Percentiles rank a stretch among this genome's conserved stretches.
Conservation (phyloP, 2,888 invertebrate genomes). For the Dendrolimus houi region DNA sequence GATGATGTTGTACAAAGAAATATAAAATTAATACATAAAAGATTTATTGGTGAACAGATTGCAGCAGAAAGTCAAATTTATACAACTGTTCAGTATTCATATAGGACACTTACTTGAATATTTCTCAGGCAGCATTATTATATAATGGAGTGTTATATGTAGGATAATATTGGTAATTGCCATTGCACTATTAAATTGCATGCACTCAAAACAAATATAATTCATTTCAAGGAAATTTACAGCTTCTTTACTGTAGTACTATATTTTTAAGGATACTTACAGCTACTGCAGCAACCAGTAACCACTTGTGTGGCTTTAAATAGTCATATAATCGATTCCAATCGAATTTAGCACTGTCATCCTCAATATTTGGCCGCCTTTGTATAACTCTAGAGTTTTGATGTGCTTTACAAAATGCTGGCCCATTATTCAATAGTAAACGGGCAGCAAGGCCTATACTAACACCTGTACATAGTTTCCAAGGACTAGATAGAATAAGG, state of each 20-base stretch:
- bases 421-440: constrained; percentile 57
- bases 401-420: constrained; percentile 80
- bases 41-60: too few species aligned
- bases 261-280: constrained; percentile 70
- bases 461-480: constrained; percentile 65
- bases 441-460: constrained; percentile 55
- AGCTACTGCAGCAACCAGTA: constrained; percentile 84
- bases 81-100: too few species aligned
- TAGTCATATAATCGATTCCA: constrained; percentile 86
- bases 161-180: too few species aligned
- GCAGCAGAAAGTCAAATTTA: too few species aligned
- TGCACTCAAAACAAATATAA: too few species aligned
- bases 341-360: constrained; percentile 81
- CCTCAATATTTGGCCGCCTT: constrained; percentile 62
- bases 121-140: too few species aligned
- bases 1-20: too few species aligned
- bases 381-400: constrained; percentile 72
- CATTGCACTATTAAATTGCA: too few species aligned
- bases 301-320: constrained; percentile 85
- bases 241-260: background rate
- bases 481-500: constrained; percentile 49
- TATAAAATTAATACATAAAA: too few species aligned
- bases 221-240: too few species aligned
- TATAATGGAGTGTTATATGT: too few species aligned
- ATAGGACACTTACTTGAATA: too few species aligned